Conservation (phyloP, 2,797 vertebrate species). For the Clarias platycephalus region DNA sequence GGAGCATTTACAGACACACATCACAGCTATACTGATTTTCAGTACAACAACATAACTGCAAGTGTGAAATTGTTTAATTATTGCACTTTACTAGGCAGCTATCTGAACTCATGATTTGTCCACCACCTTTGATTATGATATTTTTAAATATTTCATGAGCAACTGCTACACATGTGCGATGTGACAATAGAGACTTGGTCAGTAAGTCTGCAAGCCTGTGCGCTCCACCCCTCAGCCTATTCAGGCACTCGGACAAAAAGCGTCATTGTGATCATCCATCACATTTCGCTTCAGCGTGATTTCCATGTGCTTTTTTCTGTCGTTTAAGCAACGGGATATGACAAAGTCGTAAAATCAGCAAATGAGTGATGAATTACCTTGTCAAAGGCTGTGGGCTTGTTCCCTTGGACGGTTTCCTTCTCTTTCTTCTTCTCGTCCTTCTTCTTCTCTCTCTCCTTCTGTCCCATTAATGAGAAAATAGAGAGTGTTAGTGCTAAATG, state of each 20-base stretch:
- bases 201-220: not conserved
- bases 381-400: slow-evolving; percentile 74
- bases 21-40: not conserved
- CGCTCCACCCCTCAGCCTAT: not conserved
- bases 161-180: not conserved
- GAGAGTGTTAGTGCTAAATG: slow-evolving; percentile 49
- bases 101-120: not conserved
- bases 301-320: not conserved
- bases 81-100: not conserved
- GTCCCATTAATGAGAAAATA: slow-evolving; percentile 37
- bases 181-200: not conserved
- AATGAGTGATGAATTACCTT: slow-evolving; percentile 77
- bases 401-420: slow-evolving; percentile 81
- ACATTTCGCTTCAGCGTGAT: not conserved
- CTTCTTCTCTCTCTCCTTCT: slow-evolving; percentile 93
- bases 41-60: not conserved
- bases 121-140: not conserved
- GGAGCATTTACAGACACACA: not conserved
- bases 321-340: not conserved
- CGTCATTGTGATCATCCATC: not conserved
- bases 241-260: not conserved
- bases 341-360: not conserved
- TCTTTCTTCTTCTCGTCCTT: slow-evolving; percentile 91
- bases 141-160: not conserved
- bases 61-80: not conserved